Conservation (phyloP, 2,113 vertebrate species). For the Terrapene triunguis region DNA sequence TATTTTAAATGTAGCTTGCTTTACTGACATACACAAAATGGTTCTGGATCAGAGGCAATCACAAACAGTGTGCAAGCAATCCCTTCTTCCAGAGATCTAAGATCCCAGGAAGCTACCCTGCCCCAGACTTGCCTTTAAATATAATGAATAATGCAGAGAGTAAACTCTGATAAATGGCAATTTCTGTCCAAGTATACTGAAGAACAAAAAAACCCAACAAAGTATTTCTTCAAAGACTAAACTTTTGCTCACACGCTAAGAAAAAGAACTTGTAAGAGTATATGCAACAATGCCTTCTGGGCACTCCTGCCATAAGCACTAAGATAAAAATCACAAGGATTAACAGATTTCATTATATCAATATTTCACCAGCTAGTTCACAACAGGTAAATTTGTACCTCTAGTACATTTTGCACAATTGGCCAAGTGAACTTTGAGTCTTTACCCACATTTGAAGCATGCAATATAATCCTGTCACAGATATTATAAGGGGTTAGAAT, state of each 20-base stretch:
- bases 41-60: neutral
- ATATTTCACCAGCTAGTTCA: neutral
- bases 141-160: neutral
- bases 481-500: fast-evolving
- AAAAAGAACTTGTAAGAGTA: neutral
- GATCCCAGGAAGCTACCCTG: neutral
- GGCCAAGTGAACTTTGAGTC: neutral
- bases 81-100: neutral
- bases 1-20: neutral
- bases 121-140: neutral
- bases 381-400: neutral
- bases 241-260: neutral
- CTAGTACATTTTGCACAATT: neutral
- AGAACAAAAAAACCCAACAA: neutral
- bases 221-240: neutral
- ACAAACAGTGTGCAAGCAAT: neutral
- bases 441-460: neutral
- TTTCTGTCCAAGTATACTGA: neutral
- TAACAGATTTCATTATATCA: neutral
- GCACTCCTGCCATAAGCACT: neutral
- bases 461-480: neutral
- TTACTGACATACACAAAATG: neutral
- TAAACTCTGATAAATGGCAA: neutral
- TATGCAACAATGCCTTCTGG: neutral
- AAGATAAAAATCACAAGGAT: neutral